Conservation (phyloP, 2,888 invertebrate genomes). For the Pammene aurita region DNA sequence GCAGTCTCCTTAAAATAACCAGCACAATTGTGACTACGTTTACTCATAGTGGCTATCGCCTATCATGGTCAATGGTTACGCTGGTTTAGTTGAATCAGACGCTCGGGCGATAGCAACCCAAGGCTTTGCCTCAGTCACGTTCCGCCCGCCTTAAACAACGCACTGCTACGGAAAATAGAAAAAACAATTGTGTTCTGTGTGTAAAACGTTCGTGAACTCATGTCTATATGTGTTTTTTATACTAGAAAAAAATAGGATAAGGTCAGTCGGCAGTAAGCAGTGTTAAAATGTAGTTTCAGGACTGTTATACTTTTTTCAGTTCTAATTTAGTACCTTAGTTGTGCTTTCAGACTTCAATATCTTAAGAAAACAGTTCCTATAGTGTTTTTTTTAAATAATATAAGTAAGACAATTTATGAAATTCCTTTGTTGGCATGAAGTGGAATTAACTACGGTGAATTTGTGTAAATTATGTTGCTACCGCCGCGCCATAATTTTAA, state of each 20-base stretch:
- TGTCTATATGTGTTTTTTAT: constrained; percentile 30
- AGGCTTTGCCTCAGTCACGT: constrained; percentile 61
- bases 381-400: no score
- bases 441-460: neutral
- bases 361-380: no score
- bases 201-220: constrained; percentile 14
- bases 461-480: neutral
- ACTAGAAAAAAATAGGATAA: constrained; percentile 20
- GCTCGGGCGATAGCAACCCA: constrained; percentile 1
- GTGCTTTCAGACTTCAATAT: neutral
- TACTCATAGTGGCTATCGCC: neutral
- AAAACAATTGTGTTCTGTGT: constrained; percentile 9
- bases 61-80: neutral
- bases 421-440: no score
- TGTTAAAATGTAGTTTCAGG: constrained; percentile 26
- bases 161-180: constrained; percentile 44
- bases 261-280: neutral
- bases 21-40: constrained; percentile 8
- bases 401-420: no score
- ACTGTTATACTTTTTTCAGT: constrained; percentile 12
- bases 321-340: constrained; percentile 10
- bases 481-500: constrained; percentile 8
- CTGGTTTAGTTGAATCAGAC: neutral
- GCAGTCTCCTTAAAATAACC: neutral
- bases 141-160: constrained; percentile 65